phyloP scores from a whole-genome alignment of 1,140 invertebrate species.

The Littorina saxatilis region DNA sequence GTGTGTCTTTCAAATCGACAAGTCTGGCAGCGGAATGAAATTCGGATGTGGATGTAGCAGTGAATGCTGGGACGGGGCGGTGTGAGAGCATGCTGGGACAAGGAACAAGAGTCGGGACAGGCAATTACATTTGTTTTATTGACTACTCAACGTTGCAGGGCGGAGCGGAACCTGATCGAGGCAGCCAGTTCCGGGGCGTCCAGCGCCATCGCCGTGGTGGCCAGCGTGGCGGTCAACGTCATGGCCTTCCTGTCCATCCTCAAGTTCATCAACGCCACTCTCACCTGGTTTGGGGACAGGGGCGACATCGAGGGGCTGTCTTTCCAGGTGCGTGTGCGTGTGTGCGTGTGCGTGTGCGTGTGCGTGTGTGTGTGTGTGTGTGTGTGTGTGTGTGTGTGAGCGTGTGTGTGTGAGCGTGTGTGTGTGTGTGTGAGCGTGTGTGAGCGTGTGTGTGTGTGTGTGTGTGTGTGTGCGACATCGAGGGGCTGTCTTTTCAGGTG shows the following conservation, averaged over 20 bases:
- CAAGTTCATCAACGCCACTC: slow-evolving; percentile 87
- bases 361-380: slow-evolving; percentile 8
- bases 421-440: not conserved
- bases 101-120: too few species aligned
- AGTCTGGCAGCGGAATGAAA: too few species aligned
- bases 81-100: too few species aligned
- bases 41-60: too few species aligned
- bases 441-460: not conserved
- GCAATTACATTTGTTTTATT: too few species aligned
- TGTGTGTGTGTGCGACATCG: too few species aligned
- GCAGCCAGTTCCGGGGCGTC: slow-evolving; percentile 92
- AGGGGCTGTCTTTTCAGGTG: too few species aligned
- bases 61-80: too few species aligned
- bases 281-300: slow-evolving; percentile 87
- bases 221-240: slow-evolving; percentile 93
- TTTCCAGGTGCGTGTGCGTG: too few species aligned
- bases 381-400: not conserved
- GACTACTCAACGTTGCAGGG: slow-evolving; percentile 80
- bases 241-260: slow-evolving; percentile 93
- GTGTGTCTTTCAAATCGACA: too few species aligned
- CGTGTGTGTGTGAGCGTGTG: not conserved
- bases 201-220: slow-evolving; percentile 87
- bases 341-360: too few species aligned
- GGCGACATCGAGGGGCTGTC: slow-evolving; percentile 79
- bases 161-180: slow-evolving; percentile 89